Base-by-base conservation (phyloP, 2,888 invertebrate genomes). In the Tupiocoris notatus region DNA sequence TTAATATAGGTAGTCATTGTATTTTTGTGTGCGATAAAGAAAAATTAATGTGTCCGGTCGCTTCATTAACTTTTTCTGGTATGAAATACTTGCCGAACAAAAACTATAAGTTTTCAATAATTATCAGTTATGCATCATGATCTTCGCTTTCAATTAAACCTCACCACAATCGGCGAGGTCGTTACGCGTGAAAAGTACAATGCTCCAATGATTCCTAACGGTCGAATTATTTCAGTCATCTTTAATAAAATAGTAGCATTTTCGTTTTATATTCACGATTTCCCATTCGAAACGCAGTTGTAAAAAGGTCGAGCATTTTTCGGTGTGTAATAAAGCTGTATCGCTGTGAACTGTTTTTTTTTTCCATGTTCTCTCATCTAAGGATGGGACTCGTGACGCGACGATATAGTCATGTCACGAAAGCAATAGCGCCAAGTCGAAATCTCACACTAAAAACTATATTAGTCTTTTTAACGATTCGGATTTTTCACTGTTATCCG, bases 401-500 rank as follows among this genome's bases (percentile, higher is more conserved):
- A 39, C 39, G 12, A 39, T 39, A 39, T 39, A 39, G 39, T 39
- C 39, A 39, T 12, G 39, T 39, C 39, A 39, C 39, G 39, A 39
- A 39, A 39, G 39, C 39, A 39, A 39, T 39, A 39, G 39, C 39
- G 39, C 39, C 39, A 39, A 39, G 39, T 39, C 6, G 12, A 39
- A 39, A 39, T 74, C 74, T 64, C 74, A 74, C 74, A 58, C 22
- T 65, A 64, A 74, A 74, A 74, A 64, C 39, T 57, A 62, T 71
- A 71, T 61, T 18, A 56, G 7, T 39, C 21, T 9, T 68, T 68
- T 68, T 57, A 68, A 57, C 54, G 63, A 64, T 74, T 74, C 39
- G 64, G 64, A 74, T 59, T 74, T 74, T 74, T 74, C 39, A 74
- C 64, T 74, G 64, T 74, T 64, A 74, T 74, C 74, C 74, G 63